Evolutionary conservation across 2,888 invertebrate species (phyloP), one percentile per base, ranked within the genome.

Genomic region (Chrysolina americana): DNA sequence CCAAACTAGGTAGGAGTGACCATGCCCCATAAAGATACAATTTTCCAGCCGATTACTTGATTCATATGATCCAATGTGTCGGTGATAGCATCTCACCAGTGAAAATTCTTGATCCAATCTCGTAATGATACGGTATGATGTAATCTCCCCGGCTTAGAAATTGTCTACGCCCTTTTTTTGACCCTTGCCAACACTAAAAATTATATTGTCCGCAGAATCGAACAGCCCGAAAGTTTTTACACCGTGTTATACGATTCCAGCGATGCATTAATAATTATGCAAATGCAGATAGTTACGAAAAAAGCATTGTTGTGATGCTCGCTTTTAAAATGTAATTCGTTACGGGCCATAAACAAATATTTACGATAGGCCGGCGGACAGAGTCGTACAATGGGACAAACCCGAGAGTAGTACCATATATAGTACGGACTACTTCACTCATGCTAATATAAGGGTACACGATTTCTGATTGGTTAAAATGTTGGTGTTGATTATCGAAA

Each of bases 291-390:
- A 73, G 71, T 69, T 70, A 73, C 65, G 70, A 73, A 76, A 76
- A 76, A 68, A 69, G 70, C 63, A 68, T 77, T 77, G 77, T 78
- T 76, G 73, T 76, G 71, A 75, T 74, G 76, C 66, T 78, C 75
- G 76, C 74, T 66, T 78, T 78, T 75, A 76, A 74, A 78, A 75
- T 53, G 72, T 75, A 80, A 82, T 82, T 82, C 76, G 82, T 82
- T 80, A 77, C 80, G 78, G 76, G 73, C 79, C 79, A 81, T 82
- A 82, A 82, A 82, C 81, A 82, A 82, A 82, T 80, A 81, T 81
- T 80, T 82, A 79, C 77, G 79, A 81, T 78, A 77, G 79, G 73
- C 69, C 76, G 77, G 23, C 64, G 17, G 13, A 17, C 68, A 68
- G 28, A 36, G 36, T 13, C 68, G 65, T 69, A 65, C 65, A 69